These are phyloP conservation scores for Theocolax elegans DNA, from an alignment of 1,140 invertebrate species.

Conservation along the genomic window DNA sequence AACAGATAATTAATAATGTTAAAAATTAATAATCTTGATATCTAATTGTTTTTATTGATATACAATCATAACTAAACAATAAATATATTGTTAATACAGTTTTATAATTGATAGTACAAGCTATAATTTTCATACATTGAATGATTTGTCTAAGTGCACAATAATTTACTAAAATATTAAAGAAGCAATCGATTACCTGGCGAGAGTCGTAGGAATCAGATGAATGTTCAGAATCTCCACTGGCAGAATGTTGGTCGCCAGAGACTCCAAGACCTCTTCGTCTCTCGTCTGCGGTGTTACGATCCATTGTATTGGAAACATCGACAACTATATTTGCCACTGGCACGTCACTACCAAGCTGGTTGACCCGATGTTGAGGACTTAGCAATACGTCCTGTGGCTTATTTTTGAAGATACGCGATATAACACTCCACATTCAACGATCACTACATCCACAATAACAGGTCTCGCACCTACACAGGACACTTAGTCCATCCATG, in stretches of 20 bases:
- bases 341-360: slow-evolving; percentile 51
- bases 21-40: too few relatives aligned
- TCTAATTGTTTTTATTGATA: too few relatives aligned
- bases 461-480: too few relatives aligned
- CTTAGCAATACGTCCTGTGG: slow-evolving; percentile 50
- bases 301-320: slow-evolving; percentile 67
- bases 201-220: slow-evolving; percentile 60
- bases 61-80: too few relatives aligned
- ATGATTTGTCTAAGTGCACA: too few relatives aligned
- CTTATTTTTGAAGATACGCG: slow-evolving; percentile 62
- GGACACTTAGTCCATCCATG: too few relatives aligned
- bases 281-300: slow-evolving; percentile 64
- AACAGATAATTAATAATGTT: too few relatives aligned
- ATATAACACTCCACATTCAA: slow-evolving; percentile 67
- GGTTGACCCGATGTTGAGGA: slow-evolving; percentile 49
- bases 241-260: slow-evolving; percentile 47
- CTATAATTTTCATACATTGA: too few relatives aligned
- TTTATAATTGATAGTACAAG: too few relatives aligned
- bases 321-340: slow-evolving; percentile 61
- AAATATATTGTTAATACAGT: too few relatives aligned
- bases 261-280: slow-evolving; percentile 54
- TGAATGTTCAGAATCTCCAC: slow-evolving; percentile 56
- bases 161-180: too few relatives aligned
- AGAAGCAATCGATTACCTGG: slow-evolving; percentile 58
- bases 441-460: slow-evolving; percentile 38